Conservation (phyloP, 2,113 vertebrate genomes). For the Periophthalmus modestus region DNA sequence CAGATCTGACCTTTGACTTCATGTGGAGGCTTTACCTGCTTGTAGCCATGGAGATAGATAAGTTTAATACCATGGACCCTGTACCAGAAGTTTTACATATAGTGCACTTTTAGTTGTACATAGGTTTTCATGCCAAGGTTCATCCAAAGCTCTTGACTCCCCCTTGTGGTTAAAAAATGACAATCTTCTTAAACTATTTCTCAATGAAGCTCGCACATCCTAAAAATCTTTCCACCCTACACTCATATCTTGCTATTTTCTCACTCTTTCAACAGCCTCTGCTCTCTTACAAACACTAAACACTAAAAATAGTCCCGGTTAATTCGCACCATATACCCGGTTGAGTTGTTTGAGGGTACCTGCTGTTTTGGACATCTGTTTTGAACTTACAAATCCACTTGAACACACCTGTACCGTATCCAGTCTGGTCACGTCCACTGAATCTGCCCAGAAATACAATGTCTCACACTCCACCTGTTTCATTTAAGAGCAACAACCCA, state of each 20-base stretch:
- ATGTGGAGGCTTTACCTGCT: too few relatives aligned
- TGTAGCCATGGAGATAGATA: too few relatives aligned
- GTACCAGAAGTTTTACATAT: too few relatives aligned
- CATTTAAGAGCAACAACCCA: slow-evolving; percentile 27
- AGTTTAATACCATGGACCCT: too few relatives aligned
- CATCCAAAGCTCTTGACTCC: too few relatives aligned
- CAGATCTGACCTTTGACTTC: too few relatives aligned
- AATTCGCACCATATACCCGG: background rate
- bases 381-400: background rate
- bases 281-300: background rate
- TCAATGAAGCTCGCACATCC: background rate
- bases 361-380: slow-evolving; percentile 8
- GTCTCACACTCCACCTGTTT: slow-evolving; percentile 54
- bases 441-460: slow-evolving; percentile 37
- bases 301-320: background rate
- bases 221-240: too few relatives aligned
- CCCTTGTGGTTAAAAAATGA: too few relatives aligned
- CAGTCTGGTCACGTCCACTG: slow-evolving; percentile 36
- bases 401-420: background rate
- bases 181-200: background rate
- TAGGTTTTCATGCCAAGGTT: too few relatives aligned
- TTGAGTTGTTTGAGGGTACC: slow-evolving; percentile 6
- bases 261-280: background rate
- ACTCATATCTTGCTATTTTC: background rate
- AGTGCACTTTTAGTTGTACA: too few relatives aligned